Evolutionary conservation across 2,888 invertebrate genomes (phyloP).

Genomic region (Thelaira solivaga): DNA sequence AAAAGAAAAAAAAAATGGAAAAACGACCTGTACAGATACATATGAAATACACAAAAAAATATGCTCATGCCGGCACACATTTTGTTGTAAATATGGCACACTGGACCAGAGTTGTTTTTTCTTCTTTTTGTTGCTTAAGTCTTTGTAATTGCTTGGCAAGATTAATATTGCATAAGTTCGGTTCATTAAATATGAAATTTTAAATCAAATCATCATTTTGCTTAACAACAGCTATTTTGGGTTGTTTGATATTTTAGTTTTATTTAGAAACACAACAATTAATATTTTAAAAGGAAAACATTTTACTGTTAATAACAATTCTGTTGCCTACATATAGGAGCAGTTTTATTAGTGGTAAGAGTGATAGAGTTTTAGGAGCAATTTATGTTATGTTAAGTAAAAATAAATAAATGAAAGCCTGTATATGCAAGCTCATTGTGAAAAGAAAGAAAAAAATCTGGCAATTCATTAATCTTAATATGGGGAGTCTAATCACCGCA

Average conservation of each 20-base stretch:
- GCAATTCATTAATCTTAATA: no score
- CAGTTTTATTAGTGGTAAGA: not conserved
- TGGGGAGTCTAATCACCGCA: no score
- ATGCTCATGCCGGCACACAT: conserved; percentile 9
- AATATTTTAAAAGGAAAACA: no score
- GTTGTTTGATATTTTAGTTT: not conserved
- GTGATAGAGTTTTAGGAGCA: not conserved
- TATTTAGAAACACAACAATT: no score
- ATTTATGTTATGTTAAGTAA: not conserved
- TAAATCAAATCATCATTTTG: no score
- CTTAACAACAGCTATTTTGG: no score
- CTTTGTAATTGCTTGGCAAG: not conserved
- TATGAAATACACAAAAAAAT: not conserved
- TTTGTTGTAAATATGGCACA: conserved; percentile 6
- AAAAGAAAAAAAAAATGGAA: no score
- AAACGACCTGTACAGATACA: conserved; percentile 44
- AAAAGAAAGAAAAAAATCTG: no score
- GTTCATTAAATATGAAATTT: not conserved
- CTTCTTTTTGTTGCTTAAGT: no score
- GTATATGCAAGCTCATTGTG: no score
- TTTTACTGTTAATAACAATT: not conserved
- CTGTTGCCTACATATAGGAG: not conserved
- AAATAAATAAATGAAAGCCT: no score
- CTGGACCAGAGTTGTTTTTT: conserved; percentile 16
- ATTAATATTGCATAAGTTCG: not conserved